phyloP scores from a whole-genome alignment of 2,113 vertebrate genomes.

The Mormyrus lacerda region DNA sequence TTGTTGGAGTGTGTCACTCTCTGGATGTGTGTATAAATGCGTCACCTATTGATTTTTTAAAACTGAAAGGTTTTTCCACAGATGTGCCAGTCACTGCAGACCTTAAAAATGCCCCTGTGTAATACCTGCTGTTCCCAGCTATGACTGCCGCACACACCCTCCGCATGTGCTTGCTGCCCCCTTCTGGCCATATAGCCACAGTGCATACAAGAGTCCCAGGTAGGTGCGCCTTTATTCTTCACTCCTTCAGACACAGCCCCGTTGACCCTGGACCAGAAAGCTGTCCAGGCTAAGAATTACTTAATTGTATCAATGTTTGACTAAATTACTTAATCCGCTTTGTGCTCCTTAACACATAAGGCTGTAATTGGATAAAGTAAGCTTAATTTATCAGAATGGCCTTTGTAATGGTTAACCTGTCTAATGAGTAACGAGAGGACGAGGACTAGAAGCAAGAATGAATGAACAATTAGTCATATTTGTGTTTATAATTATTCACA shows the following conservation, averaged over 20 bases:
- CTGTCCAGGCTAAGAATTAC: neutral
- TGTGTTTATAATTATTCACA: neutral
- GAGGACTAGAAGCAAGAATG: neutral
- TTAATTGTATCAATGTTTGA: conserved; percentile 2
- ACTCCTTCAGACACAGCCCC: neutral
- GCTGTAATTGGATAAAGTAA: conserved; percentile 1
- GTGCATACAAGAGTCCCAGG: neutral
- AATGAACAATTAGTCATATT: neutral
- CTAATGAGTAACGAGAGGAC: neutral
- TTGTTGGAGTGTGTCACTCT: neutral
- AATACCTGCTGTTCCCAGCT: neutral
- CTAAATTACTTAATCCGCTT: neutral
- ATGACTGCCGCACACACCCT: neutral
- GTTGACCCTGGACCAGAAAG: neutral
- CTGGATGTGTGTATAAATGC: neutral
- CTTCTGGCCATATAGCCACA: neutral
- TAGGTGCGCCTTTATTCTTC: no score
- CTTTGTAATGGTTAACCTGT: neutral
- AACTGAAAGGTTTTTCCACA: neutral
- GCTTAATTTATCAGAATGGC: neutral
- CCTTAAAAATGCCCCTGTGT: neutral
- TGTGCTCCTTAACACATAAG: neutral
- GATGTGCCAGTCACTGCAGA: neutral
- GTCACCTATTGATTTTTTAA: neutral
- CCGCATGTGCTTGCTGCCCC: neutral